Percentiles rank a stretch among this genome's conserved stretches.
phyloP scores from a whole-genome alignment of 2,888 invertebrate species.

The Thymelicus acteon region DNA sequence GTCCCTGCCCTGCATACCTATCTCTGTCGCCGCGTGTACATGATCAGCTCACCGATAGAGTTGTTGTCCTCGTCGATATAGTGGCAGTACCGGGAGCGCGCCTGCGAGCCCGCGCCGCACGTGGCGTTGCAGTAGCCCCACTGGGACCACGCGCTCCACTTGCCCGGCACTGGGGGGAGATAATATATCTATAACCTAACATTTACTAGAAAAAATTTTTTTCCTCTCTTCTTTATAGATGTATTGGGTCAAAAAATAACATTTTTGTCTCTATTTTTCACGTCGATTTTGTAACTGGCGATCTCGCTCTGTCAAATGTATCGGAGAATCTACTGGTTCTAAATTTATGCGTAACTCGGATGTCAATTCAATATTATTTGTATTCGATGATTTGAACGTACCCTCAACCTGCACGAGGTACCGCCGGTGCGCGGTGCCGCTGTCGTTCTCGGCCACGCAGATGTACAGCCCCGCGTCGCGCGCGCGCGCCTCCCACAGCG shows the following conservation, averaged over 20 bases:
- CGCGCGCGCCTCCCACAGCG: conserved; percentile 70
- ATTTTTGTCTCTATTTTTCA: too few species aligned
- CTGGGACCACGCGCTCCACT: conserved; percentile 75
- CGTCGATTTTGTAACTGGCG: too few species aligned
- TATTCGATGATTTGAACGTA: conserved; percentile 40
- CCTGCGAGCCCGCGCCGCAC: conserved; percentile 75
- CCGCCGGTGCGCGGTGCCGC: conserved; percentile 72
- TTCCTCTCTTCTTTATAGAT: too few species aligned
- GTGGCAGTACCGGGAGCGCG: conserved; percentile 63
- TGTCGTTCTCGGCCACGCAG: conserved; percentile 83
- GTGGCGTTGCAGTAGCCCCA: conserved; percentile 79
- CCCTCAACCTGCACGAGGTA: conserved; percentile 69
- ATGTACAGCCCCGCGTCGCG: conserved; percentile 84
- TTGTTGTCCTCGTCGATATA: conserved; percentile 64
- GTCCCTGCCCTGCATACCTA: too few species aligned
- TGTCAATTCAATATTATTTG: too few species aligned
- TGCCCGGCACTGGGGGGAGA: conserved; percentile 70
- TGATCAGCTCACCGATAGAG: conserved; percentile 55
- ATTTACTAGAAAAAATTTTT: too few species aligned
- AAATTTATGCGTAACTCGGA: not conserved
- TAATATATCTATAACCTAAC: too few species aligned
- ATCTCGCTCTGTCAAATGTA: too few species aligned
- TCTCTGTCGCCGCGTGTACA: too few species aligned
- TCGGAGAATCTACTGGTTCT: too few species aligned
- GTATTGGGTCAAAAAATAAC: too few species aligned